These are phyloP conservation scores for Dasyprocta punctata DNA, from an alignment of 2,113 vertebrate genomes.

Conservation along the genomic window DNA sequence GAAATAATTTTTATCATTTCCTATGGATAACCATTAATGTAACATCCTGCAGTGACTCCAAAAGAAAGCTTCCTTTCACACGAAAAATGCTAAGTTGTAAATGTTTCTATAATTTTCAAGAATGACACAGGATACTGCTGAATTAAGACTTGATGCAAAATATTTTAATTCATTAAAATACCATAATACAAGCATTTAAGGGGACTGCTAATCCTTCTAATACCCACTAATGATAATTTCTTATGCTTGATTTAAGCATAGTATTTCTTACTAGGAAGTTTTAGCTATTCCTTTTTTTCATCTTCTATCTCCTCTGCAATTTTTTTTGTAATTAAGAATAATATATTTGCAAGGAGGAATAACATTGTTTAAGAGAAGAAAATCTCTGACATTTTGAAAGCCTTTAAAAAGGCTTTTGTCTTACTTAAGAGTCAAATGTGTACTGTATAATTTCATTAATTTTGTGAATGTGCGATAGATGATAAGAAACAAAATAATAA, in stretches of 20 bases:
- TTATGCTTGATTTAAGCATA: not conserved
- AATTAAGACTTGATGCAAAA: slow-evolving; percentile 35
- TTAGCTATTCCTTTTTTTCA: not conserved
- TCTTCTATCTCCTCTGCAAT: not conserved
- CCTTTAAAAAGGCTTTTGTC: not conserved
- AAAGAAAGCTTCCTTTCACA: not conserved
- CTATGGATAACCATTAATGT: not conserved
- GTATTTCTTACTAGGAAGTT: slow-evolving; percentile 28
- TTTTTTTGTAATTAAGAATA: slow-evolving; percentile 34
- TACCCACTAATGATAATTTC: not conserved
- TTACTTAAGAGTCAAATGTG: not conserved
- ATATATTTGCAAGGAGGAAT: not conserved
- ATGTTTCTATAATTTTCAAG: not conserved
- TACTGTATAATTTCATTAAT: slow-evolving; percentile 41
- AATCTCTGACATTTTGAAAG: not conserved
- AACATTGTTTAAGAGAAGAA: not conserved
- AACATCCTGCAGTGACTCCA: not conserved
- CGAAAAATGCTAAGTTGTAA: not conserved
- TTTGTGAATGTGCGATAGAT: not conserved
- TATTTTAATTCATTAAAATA: slow-evolving; percentile 32
- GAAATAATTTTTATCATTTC: slow-evolving; percentile 32
- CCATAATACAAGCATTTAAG: not conserved
- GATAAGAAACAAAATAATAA: slow-evolving; percentile 44
- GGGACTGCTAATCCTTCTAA: not conserved
- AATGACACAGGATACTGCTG: not conserved